Conservation (phyloP, 2,888 invertebrate genomes). For the Megaustenia siamemsis region DNA sequence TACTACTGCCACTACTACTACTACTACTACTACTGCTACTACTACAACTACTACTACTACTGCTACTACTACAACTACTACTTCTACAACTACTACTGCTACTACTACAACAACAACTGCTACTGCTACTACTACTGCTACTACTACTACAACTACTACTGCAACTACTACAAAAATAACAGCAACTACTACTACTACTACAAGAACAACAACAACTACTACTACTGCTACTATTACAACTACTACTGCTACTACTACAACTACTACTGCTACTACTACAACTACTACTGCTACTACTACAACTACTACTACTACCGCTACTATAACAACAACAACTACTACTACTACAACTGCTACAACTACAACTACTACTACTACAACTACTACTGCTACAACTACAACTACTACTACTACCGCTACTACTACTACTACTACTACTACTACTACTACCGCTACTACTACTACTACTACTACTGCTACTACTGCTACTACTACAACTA, state of each 20-base stretch:
- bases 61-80: constrained; percentile 38
- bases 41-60: constrained; percentile 30
- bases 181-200: no score
- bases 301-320: not conserved
- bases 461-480: no score
- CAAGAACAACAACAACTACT: not conserved
- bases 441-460: constrained; percentile 42
- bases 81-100: constrained; percentile 44
- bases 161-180: no score
- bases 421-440: constrained; percentile 48
- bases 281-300: not conserved
- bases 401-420: constrained; percentile 45
- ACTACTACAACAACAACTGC: constrained; percentile 43
- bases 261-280: not conserved
- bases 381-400: constrained; percentile 39
- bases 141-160: no score
- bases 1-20: not conserved
- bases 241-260: no score
- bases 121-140: constrained; percentile 44
- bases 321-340: not conserved
- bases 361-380: constrained; percentile 26
- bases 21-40: constrained; percentile 20
- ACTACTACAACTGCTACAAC: constrained; percentile 24
- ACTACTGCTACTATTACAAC: not conserved
- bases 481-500: no score